phyloP scores from a whole-genome alignment of 2,797 vertebrate genomes.

The Poliocrania exsul region DNA sequence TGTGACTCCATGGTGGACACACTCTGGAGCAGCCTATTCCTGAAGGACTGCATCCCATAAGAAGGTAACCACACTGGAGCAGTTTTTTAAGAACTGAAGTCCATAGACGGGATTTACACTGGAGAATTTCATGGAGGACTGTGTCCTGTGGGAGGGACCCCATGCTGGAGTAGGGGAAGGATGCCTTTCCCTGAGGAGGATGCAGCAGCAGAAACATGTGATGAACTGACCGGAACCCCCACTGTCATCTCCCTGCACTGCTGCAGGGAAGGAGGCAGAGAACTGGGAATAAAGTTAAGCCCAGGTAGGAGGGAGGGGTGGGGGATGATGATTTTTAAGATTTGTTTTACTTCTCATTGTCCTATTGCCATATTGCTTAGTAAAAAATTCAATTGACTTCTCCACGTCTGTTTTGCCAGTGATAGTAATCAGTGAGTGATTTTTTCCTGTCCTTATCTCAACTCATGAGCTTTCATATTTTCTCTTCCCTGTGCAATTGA shows the following conservation, averaged over 20 bases:
- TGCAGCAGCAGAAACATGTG: fast-evolving
- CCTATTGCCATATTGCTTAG: not conserved
- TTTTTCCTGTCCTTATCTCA: not conserved
- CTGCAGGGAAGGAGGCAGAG: fast-evolving
- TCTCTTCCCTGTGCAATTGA: not conserved
- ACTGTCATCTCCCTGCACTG: not conserved
- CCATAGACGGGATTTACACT: not conserved
- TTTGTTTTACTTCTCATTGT: not conserved
- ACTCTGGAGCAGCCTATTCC: not conserved
- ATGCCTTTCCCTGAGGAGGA: not conserved
- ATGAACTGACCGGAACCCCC: not conserved
- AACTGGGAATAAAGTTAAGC: not conserved
- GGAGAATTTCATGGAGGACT: not conserved
- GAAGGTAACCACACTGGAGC: not conserved
- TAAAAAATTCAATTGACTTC: not conserved
- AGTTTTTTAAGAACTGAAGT: not conserved
- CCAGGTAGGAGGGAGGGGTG: not conserved
- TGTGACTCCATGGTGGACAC: not conserved
- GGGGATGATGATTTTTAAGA: not conserved
- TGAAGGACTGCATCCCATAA: not conserved
- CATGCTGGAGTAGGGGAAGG: not conserved
- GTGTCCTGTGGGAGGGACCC: not conserved
- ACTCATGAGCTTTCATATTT: not conserved
- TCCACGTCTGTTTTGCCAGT: not conserved
- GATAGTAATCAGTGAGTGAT: not conserved